Evolutionary conservation across 2,113 vertebrate species (phyloP).

Genomic region (Oryzias woworae): DNA sequence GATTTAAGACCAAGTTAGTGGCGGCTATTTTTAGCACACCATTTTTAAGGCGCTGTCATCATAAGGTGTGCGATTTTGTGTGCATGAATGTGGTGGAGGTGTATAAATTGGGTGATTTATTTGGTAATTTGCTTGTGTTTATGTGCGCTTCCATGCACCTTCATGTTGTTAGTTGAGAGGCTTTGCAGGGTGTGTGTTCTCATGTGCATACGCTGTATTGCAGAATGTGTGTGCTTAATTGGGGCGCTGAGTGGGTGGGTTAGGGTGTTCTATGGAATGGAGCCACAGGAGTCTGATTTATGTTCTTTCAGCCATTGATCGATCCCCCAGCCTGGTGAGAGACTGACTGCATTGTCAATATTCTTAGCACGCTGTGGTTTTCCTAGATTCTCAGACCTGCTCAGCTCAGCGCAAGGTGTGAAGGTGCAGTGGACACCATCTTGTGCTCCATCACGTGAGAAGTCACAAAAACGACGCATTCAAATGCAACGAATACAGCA

Average conservation of each 20-base stretch:
- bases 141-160: constrained; percentile 8
- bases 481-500: constrained; percentile 22
- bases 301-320: constrained; percentile 67
- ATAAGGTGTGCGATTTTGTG: constrained; percentile 46
- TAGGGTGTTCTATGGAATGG: constrained; percentile 56
- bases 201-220: constrained; percentile 21
- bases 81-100: constrained; percentile 18
- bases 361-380: constrained; percentile 73
- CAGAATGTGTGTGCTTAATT: constrained; percentile 44
- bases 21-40: constrained; percentile 85
- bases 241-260: constrained; percentile 53
- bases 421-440: constrained; percentile 61
- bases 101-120: constrained; percentile 24
- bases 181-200: constrained; percentile 24
- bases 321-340: constrained; percentile 63
- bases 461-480: constrained; percentile 31
- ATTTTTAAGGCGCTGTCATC: constrained; percentile 75
- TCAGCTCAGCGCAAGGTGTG: constrained; percentile 47
- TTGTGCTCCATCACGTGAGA: constrained; percentile 58
- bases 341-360: constrained; percentile 76
- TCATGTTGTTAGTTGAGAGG: constrained; percentile 2
- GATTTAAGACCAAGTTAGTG: constrained; percentile 85
- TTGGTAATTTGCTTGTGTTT: constrained; percentile 34
- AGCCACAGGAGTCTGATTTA: constrained; percentile 71
- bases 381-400: constrained; percentile 67